Evolutionary conservation across 2,797 vertebrate genomes (phyloP).

Genomic region (Mormyrops attenuatus): DNA sequence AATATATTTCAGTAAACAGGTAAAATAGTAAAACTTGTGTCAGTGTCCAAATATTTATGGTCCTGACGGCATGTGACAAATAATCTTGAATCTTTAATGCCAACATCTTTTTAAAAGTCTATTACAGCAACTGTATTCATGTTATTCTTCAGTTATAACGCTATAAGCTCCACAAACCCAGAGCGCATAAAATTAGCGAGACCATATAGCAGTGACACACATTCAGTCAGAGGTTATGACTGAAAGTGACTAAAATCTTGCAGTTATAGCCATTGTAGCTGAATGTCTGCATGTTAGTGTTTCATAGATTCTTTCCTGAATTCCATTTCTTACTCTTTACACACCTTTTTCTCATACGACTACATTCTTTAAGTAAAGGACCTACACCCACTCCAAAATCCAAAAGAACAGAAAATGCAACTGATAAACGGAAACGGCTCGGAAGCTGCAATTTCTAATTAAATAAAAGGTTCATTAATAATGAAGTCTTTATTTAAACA

Average conservation of each 20-base stretch:
- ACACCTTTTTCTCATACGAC: not conserved
- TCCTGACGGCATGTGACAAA: not conserved
- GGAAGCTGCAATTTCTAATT: not conserved
- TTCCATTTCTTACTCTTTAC: not conserved
- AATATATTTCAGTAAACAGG: no score
- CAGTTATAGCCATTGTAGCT: not conserved
- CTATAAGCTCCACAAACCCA: not conserved
- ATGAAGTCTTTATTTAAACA: slow-evolving; percentile 2
- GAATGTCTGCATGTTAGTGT: not conserved
- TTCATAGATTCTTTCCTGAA: not conserved
- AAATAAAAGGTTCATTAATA: not conserved
- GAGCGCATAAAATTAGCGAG: not conserved
- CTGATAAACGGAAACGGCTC: not conserved
- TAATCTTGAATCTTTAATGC: not conserved
- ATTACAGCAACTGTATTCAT: not conserved
- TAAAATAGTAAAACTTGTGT: no score
- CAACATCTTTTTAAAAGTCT: not conserved
- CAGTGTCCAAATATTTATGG: no score
- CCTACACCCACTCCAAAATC: not conserved
- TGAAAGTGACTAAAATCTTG: not conserved
- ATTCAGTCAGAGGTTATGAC: not conserved
- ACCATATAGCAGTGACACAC: not conserved
- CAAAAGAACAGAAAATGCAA: not conserved
- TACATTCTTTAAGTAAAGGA: not conserved
- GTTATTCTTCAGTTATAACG: not conserved